Base-by-base conservation (phyloP, 2,888 invertebrate species). In the Lysandra bellargus region DNA sequence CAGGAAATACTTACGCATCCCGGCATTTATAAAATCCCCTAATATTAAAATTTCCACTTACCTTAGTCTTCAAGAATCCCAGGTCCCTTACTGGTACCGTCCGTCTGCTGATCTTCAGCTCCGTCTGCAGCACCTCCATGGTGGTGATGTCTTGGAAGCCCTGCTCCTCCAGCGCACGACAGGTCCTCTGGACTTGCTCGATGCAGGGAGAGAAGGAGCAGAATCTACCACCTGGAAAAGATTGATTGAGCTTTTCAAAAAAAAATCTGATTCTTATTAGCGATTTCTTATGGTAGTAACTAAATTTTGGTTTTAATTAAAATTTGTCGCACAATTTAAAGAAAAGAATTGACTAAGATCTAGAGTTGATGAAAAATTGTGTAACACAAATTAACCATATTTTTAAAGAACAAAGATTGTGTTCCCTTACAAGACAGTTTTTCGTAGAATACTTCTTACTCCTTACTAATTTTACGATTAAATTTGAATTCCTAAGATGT, bases 191-290 rank as follows among this genome's bases (percentile, higher is more conserved):
- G 0, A 99, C 99, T 95, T 99, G 99, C 92, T 99, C 99, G 83
- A 99, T 99, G 91, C 99, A 99, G 0, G 99, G 99, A 0, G 99
- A 99, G 93, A 99, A 99, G 0, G 99, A 99, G 90, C 99, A 99
- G 83, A 99, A 96, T 84, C 99, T 96, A 4, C 99, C 99, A 84
- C 99, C 99, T 96, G 94, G 72, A 69, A 79, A 74, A 79, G 12
- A 77, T 12, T 17, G 12, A 37, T n/a, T 37, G 30, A 75, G 14
- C 53, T 53, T 53, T 53, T 23, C 23, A 23, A 23, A 23, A 14
- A 53, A 53, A 12, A 53, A 9, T 53, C 53, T 53, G 53, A 40
- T 6, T 6, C 44, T 44, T 2, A 49, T 49, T 49, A 12, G 49
- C 49, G 12, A 49, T 49, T 49, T 9, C 3, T 49, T 9, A 49